A percentile compares a stretch with the other conserved stretches of the same genome.
phyloP scores from a whole-genome alignment of 2,113 vertebrate species.

The Columba janthina region DNA sequence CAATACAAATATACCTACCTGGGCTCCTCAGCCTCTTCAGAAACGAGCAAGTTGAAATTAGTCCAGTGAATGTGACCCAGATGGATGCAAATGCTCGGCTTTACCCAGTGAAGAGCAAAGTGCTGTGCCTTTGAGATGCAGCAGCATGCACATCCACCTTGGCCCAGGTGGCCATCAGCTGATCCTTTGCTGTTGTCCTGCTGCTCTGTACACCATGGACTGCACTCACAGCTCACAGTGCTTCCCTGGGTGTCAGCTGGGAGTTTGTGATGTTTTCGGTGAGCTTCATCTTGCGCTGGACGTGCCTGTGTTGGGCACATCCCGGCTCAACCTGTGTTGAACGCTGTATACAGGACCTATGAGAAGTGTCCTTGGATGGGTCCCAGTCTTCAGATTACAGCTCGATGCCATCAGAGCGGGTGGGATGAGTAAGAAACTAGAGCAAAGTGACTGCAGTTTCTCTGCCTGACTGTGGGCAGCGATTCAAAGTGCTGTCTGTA shows the following conservation, averaged over 20 bases:
- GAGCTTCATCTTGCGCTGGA: neutral
- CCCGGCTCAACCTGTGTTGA: neutral
- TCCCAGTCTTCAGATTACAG: neutral
- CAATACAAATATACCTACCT: neutral
- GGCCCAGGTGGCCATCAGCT: accelerated
- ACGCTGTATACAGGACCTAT: no score
- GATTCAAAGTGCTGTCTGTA: neutral
- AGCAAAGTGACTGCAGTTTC: neutral
- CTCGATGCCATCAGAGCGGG: neutral
- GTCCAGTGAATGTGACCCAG: neutral
- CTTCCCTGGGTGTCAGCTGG: neutral
- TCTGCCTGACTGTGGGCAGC: neutral
- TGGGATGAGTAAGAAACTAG: neutral
- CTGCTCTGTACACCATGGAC: neutral
- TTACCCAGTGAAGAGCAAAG: neutral
- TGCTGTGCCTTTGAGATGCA: neutral
- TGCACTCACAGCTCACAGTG: neutral
- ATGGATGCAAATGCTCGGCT: neutral
- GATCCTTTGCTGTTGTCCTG: neutral
- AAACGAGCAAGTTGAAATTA: neutral
- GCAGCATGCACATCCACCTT: neutral
- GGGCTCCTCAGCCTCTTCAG: neutral
- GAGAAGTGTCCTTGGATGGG: neutral
- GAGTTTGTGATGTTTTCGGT: neutral
- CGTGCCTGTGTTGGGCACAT: accelerated